Evolutionary conservation across 2,113 vertebrate genomes (phyloP).

Genomic region (Lepisosteus osseus): DNA sequence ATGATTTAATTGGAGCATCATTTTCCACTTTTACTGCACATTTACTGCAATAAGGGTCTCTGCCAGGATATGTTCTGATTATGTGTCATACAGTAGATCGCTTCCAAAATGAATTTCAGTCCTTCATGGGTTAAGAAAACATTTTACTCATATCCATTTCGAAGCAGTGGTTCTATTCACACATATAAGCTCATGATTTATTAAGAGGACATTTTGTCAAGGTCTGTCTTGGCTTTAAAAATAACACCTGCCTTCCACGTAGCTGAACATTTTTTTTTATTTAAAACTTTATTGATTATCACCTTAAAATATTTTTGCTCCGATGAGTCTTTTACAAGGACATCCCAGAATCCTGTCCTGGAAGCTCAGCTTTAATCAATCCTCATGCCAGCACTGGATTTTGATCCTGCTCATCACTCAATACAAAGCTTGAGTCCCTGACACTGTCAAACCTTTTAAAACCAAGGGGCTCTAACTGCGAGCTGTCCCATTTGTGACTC

Average conservation of each 20-base stretch:
- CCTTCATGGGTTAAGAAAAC: conserved; percentile 34
- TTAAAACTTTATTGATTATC: conserved; percentile 14
- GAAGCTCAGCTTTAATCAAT: conserved; percentile 43
- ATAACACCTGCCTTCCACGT: conserved; percentile 14
- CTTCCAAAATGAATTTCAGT: conserved; percentile 17
- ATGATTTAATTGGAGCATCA: conserved; percentile 61
- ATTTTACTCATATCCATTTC: conserved; percentile 11
- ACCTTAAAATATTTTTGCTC: conserved; percentile 8
- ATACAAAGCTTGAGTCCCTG: conserved; percentile 27
- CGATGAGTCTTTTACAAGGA: conserved; percentile 26
- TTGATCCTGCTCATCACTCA: conserved; percentile 41
- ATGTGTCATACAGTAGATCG: no score
- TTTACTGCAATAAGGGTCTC: no score
- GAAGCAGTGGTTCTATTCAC: conserved; percentile 8
- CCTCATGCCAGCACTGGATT: conserved; percentile 40
- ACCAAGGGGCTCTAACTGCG: background rate
- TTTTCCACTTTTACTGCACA: no score
- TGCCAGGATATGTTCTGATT: no score
- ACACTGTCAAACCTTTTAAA: conserved; percentile 12
- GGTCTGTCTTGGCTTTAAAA: conserved; percentile 3
- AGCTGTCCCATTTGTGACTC: background rate
- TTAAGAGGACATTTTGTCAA: conserved; percentile 14
- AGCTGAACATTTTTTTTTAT: background rate
- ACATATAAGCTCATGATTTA: conserved; percentile 25
- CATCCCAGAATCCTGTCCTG: conserved; percentile 34